phyloP scores from a whole-genome alignment of 2,888 invertebrate genomes.

The Dryococelus australis region DNA sequence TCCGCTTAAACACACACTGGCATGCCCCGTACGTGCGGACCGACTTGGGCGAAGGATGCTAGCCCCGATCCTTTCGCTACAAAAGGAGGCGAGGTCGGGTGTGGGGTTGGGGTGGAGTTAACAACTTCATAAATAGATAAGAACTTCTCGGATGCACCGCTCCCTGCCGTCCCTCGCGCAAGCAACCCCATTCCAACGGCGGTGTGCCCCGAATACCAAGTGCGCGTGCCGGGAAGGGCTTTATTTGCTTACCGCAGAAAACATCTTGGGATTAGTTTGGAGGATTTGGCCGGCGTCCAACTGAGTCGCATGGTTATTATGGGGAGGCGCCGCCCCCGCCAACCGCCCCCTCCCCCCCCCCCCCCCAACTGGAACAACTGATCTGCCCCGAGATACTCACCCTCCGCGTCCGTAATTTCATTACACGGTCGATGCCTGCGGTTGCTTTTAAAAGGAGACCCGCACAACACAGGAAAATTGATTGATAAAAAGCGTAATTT shows the following conservation, averaged over 20 bases:
- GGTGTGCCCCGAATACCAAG: neutral
- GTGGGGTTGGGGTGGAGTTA: neutral
- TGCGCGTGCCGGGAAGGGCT: neutral
- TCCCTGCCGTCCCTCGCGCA: neutral
- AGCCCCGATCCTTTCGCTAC: no score
- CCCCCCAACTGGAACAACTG: neutral
- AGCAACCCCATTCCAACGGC: neutral
- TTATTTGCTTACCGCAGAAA: neutral
- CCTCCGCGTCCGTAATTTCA: neutral
- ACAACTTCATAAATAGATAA: constrained; percentile 16
- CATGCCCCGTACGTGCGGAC: no score
- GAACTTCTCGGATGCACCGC: neutral
- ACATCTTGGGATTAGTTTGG: neutral
- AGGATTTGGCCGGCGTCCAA: neutral
- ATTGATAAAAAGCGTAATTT: no score
- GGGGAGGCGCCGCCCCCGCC: no score
- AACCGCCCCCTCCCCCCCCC: neutral
- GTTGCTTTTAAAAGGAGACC: neutral
- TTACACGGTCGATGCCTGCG: neutral
- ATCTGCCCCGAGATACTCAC: neutral
- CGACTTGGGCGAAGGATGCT: no score
- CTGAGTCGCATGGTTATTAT: neutral
- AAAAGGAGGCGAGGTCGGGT: neutral
- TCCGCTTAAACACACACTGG: no score
- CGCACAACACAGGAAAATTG: no score